Conservation (phyloP, 2,113 vertebrate genomes). For the Carassius carassius region DNA sequence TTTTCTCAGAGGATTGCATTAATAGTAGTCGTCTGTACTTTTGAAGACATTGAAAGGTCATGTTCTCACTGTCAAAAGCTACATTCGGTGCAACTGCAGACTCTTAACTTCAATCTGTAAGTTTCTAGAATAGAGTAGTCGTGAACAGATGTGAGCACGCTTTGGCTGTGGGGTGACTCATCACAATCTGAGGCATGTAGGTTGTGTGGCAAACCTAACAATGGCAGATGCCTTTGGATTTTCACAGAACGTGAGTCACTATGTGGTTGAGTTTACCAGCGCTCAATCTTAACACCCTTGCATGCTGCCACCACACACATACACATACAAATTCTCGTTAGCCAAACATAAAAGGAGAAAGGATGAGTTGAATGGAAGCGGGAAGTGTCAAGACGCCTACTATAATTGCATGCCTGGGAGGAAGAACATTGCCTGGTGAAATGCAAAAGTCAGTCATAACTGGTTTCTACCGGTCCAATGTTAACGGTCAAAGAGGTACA, state of each 20-base stretch:
- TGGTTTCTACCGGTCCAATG: neutral
- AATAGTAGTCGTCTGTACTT: neutral
- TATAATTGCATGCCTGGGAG: conserved; percentile 33
- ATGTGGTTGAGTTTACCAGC: conserved; percentile 49
- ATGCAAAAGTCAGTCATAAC: conserved; percentile 28
- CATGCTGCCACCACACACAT: conserved; percentile 10
- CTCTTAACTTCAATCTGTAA: conserved; percentile 10
- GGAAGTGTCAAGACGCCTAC: conserved; percentile 55
- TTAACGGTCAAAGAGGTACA: neutral
- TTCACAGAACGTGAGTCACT: conserved; percentile 47
- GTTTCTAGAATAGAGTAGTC: conserved; percentile 17
- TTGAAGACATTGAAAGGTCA: neutral
- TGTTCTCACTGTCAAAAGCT: neutral
- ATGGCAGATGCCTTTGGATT: conserved; percentile 48
- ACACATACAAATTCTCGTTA: conserved; percentile 25
- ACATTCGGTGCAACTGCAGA: neutral
- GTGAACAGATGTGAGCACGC: neutral
- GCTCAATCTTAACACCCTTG: conserved; percentile 19
- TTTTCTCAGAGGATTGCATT: neutral
- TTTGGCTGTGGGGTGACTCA: conserved; percentile 20
- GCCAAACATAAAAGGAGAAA: conserved; percentile 18
- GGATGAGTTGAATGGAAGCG: conserved; percentile 44
- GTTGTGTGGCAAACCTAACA: conserved; percentile 37
- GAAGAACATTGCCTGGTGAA: conserved; percentile 15
- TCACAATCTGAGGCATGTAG: conserved; percentile 31